Evolutionary conservation across 2,113 vertebrate species (phyloP), one percentile per base, ranked within the genome.

Genomic region (Alouatta palliata): DNA sequence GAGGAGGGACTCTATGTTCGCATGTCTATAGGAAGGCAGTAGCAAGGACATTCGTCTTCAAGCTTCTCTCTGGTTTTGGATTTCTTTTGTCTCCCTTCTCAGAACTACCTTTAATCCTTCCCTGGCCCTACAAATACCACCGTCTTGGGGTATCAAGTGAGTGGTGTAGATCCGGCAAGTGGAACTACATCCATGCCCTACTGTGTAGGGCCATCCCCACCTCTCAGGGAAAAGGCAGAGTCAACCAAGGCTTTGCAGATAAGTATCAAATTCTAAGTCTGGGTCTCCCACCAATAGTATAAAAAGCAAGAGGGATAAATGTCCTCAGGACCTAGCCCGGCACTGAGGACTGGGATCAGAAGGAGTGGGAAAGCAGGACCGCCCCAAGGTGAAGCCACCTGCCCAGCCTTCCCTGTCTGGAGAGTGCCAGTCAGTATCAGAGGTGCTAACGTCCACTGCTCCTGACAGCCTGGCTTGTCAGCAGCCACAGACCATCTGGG

Each of bases 401-500:
- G 19, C 6, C 25, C 35, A 0, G 4, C 8, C n/a, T 37, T 61
- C 21, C 37, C 3, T 14, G 16, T 71, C 82, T 80, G 6, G 90
- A 90, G 58, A 79, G 14, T 77, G 75, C 43, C 70, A 30, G 47
- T 43, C 30, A 11, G 61, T 58, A 58, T 75, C 35, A 21, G 27
- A 95, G 81, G 83, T 94, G 58, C 43, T 45, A 81, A 93, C 13
- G n/a, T 73, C 80, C 64, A 84, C 45, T 8, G 14, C 56, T 91
- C 43, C 84, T 76, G 87, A 97, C 43, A 94, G 96, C 64, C 47
- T 19, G 56, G 52, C 52, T 80, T 82, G 79, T 96, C 75, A 84
- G 90, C 91, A 96, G 94, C 83, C 95, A 61, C 0, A 11, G 81
- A 56, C 85, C 97, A 84, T 83, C 95, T 96, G 95, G 66, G 84